phyloP scores from a whole-genome alignment of 2,797 vertebrate genomes.

The Telmatherina bonti region DNA sequence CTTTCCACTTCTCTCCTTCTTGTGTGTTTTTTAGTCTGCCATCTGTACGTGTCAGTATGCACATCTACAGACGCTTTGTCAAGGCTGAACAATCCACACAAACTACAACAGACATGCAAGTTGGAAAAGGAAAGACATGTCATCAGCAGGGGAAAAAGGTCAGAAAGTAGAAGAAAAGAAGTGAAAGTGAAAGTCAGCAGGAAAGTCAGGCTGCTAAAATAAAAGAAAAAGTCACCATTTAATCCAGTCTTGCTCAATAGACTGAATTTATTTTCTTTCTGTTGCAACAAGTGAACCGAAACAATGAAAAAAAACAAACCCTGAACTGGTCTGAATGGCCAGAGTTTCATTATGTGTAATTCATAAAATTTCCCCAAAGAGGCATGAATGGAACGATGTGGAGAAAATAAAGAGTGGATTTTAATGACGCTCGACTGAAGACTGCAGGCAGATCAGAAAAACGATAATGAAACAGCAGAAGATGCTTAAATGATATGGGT shows the following conservation, averaged over 20 bases:
- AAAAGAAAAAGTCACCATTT: too few species aligned
- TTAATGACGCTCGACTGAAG: not conserved
- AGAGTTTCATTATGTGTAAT: not conserved
- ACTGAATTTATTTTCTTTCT: not conserved
- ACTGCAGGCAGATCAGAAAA: constrained; percentile 6
- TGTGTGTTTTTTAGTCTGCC: not conserved
- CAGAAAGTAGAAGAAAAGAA: too few species aligned
- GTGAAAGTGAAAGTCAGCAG: not conserved
- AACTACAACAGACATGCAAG: not conserved
- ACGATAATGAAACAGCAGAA: constrained; percentile 22
- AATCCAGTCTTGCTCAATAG: not conserved
- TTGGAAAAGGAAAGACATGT: not conserved
- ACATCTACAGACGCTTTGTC: not conserved
- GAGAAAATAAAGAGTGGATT: constrained; percentile 7
- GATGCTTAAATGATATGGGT: not conserved
- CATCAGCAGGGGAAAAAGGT: too few species aligned
- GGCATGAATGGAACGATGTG: not conserved
- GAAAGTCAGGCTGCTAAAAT: not conserved
- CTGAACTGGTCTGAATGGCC: not conserved
- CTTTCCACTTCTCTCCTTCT: constrained; percentile 49
- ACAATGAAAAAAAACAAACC: not conserved
- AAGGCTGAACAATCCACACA: not conserved
- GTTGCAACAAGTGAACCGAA: too few species aligned
- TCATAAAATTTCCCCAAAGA: not conserved
- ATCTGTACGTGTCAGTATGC: not conserved